Percentiles rank a stretch among this genome's conserved stretches.
These are phyloP conservation scores for Burhinus bistriatus DNA, from an alignment of 2,113 vertebrate genomes.

Conservation along the genomic window DNA sequence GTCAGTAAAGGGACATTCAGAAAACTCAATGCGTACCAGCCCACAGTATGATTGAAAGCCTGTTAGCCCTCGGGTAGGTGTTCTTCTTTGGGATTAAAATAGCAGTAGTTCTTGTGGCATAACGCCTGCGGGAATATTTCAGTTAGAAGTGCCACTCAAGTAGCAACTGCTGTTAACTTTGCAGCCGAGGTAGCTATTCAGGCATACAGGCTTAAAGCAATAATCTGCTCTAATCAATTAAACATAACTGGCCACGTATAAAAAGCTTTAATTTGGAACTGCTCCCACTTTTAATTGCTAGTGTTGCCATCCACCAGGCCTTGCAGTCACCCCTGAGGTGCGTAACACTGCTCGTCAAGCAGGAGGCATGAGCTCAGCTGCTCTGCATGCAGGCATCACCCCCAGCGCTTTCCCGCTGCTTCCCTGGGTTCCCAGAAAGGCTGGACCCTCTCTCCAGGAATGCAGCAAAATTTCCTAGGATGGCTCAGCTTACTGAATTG, in stretches of 20 bases:
- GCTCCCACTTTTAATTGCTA: not conserved
- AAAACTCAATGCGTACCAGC: not conserved
- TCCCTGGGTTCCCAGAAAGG: not conserved
- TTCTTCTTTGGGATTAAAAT: not conserved
- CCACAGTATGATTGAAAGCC: not conserved
- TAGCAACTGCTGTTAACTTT: not conserved
- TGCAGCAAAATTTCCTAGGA: not conserved
- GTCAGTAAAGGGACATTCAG: not conserved
- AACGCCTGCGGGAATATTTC: not conserved
- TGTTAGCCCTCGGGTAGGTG: not conserved
- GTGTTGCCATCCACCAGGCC: not conserved
- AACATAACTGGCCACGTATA: not conserved
- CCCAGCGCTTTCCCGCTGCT: not conserved
- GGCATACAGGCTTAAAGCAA: not conserved
- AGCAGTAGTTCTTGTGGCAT: not conserved
- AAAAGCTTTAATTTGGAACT: not conserved
- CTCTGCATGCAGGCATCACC: not conserved
- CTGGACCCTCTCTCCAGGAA: not conserved
- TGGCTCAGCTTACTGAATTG: not conserved
- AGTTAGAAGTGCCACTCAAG: not conserved
- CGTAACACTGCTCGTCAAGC: not conserved
- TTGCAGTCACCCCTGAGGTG: not conserved
- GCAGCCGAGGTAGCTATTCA: not conserved
- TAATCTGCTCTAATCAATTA: not conserved
- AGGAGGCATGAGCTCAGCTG: not conserved